Percentiles rank a stretch among this genome's conserved stretches.
phyloP scores from a whole-genome alignment of 2,888 invertebrate genomes.

The Ischnura elegans region DNA sequence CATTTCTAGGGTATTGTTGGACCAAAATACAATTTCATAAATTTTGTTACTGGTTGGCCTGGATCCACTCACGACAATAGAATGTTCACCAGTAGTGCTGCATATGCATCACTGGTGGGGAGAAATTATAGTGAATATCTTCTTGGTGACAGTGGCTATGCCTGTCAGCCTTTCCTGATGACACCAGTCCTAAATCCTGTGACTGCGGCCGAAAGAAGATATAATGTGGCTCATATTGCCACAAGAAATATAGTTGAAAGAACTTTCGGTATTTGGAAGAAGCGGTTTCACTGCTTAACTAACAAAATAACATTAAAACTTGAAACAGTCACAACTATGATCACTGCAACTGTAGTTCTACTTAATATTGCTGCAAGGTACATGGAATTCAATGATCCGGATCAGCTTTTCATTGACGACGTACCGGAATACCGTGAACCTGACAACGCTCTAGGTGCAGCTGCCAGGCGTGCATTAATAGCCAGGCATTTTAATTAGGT shows the following conservation, averaged over 20 bases:
- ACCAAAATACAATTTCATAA: slow-evolving; percentile 70
- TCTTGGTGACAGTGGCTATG: slow-evolving; percentile 71
- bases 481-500: not conserved
- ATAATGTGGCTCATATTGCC: slow-evolving; percentile 69
- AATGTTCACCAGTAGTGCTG: slow-evolving; percentile 70
- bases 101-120: not conserved
- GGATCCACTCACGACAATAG: slow-evolving; percentile 71
- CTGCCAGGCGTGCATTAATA: not conserved
- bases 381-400: not conserved
- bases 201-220: slow-evolving; percentile 69
- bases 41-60: slow-evolving; percentile 71
- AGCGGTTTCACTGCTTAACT: slow-evolving; percentile 70
- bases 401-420: not conserved
- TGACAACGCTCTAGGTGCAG: not conserved
- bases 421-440: not conserved
- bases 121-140: not conserved
- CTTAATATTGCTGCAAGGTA: not conserved
- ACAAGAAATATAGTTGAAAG: slow-evolving; percentile 71
- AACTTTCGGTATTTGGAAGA: slow-evolving; percentile 71
- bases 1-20: slow-evolving; percentile 70
- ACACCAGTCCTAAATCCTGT: slow-evolving; percentile 70
- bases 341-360: not conserved
- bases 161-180: slow-evolving; percentile 70
- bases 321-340: not conserved
- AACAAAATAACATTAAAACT: slow-evolving; percentile 70